These are phyloP conservation scores for Muschampia staudingeri DNA, from an alignment of 2,888 invertebrate genomes.

Conservation along the genomic window DNA sequence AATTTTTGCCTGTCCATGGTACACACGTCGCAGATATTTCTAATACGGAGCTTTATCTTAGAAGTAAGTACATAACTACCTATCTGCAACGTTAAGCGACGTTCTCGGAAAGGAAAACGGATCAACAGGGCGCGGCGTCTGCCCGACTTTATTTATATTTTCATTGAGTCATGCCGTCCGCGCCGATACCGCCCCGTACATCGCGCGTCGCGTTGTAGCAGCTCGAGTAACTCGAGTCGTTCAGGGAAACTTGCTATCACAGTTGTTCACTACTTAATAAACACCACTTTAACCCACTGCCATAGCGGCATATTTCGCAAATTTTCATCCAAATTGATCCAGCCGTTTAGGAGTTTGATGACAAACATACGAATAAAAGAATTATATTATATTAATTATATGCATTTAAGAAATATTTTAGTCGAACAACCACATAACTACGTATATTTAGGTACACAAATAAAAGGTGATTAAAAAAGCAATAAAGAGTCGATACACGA, in stretches of 20 bases:
- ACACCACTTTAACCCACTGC: too few species aligned
- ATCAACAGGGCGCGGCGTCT: slow-evolving; percentile 79
- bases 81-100: slow-evolving; percentile 55
- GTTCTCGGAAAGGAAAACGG: slow-evolving; percentile 79
- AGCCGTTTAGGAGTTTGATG: too few species aligned
- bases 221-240: slow-evolving; percentile 52
- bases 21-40: too few species aligned
- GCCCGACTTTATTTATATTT: slow-evolving; percentile 81
- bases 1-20: too few species aligned
- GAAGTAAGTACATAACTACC: neutral
- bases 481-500: slow-evolving; percentile 23
- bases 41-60: too few species aligned
- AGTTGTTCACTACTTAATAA: neutral
- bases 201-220: slow-evolving; percentile 49
- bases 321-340: too few species aligned
- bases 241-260: slow-evolving; percentile 21
- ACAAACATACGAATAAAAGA: too few species aligned
- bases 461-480: neutral
- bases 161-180: slow-evolving; percentile 76
- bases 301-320: too few species aligned
- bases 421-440: neutral
- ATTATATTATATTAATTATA: too few species aligned
- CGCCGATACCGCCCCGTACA: slow-evolving; percentile 59
- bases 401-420: neutral
- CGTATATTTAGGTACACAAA: neutral